A percentile compares a stretch with the other conserved stretches of the same genome.
Evolutionary conservation across 2,113 vertebrate genomes (phyloP).

Genomic region (Pluvialis apricaria): DNA sequence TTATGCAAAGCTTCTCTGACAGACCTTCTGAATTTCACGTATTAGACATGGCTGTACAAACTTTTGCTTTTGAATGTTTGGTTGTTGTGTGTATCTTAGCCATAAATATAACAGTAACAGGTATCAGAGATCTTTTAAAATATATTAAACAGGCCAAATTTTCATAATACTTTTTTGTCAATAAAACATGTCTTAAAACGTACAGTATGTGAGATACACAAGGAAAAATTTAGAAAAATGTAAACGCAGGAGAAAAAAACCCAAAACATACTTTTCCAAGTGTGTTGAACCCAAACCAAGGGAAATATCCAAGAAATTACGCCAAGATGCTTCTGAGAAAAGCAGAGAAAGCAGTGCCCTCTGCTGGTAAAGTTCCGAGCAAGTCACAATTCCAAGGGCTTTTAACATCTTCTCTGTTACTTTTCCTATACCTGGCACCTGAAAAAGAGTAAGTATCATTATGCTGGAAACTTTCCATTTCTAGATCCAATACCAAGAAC

Average conservation of each 20-base stretch:
- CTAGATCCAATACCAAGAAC: neutral
- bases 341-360: conserved; percentile 88
- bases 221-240: neutral
- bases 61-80: neutral
- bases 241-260: neutral
- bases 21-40: neutral
- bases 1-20: neutral
- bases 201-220: neutral
- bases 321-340: conserved; percentile 90
- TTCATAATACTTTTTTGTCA: neutral
- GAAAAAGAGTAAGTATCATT: neutral
- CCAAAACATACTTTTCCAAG: conserved; percentile 80
- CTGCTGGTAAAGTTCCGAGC: conserved; percentile 88
- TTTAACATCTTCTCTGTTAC: conserved; percentile 97
- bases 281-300: conserved; percentile 88
- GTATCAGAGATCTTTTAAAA: neutral
- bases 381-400: conserved; percentile 85
- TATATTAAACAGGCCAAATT: neutral
- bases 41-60: neutral
- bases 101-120: neutral
- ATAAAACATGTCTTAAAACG: neutral
- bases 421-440: conserved; percentile 95
- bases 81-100: neutral
- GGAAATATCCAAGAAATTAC: conserved; percentile 88
- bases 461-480: neutral